These are phyloP conservation scores for Pangasius mekongensis DNA, from an alignment of 2,797 vertebrate genomes.

Conservation along the genomic window DNA sequence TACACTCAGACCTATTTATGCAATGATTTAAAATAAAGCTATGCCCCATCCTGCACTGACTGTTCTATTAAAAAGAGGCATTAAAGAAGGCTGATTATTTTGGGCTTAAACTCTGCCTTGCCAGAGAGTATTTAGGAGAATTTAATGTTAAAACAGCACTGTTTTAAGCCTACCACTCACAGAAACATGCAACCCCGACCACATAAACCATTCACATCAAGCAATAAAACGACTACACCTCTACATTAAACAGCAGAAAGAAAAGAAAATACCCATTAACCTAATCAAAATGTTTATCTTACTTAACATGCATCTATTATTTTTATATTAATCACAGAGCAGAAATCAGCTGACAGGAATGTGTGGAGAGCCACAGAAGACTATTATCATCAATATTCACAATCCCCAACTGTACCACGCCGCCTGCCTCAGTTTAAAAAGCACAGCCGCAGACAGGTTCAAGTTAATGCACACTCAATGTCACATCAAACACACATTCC, in stretches of 20 bases:
- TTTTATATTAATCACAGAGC: neutral
- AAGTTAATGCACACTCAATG: neutral
- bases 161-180: neutral
- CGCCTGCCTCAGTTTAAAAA: neutral
- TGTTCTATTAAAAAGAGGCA: neutral
- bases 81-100: neutral
- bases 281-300: slow-evolving; percentile 9
- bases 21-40: neutral
- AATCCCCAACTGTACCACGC: neutral
- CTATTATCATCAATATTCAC: neutral
- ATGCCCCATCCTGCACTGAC: neutral
- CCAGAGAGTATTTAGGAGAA: neutral
- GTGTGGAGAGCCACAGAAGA: neutral
- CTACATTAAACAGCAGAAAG: neutral
- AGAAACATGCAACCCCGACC: neutral
- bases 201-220: neutral
- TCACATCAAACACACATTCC: neutral
- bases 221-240: neutral
- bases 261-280: neutral
- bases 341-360: neutral
- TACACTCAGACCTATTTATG: neutral
- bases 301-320: neutral
- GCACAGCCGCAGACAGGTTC: neutral
- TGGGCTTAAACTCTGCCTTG: neutral
- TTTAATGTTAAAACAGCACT: neutral